Evolutionary conservation across 2,113 vertebrate genomes (phyloP).

Genomic region (Ariopsis seemanni): DNA sequence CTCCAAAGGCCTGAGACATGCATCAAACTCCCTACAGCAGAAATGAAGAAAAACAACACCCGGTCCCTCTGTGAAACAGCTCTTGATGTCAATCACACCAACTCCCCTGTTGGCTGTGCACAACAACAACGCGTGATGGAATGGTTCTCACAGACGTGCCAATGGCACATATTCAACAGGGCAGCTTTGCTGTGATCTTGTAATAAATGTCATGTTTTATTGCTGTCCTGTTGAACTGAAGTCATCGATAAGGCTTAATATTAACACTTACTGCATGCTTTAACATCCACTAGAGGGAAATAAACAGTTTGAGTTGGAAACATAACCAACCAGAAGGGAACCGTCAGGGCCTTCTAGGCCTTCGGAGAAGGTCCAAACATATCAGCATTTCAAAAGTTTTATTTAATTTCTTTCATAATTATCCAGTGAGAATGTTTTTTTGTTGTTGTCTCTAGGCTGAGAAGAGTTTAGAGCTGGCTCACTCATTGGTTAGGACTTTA

Average conservation of each 20-base stretch:
- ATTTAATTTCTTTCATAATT: too few relatives aligned
- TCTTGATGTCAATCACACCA: constrained; percentile 50
- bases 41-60: constrained; percentile 28
- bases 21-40: constrained; percentile 43
- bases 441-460: too few relatives aligned
- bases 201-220: constrained; percentile 51
- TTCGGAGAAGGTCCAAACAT: too few relatives aligned
- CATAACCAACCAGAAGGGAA: neutral
- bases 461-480: too few relatives aligned
- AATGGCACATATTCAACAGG: constrained; percentile 28
- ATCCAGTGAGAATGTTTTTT: too few relatives aligned
- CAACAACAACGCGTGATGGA: constrained; percentile 19
- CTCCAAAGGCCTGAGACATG: constrained; percentile 16
- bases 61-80: constrained; percentile 4
- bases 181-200: constrained; percentile 38
- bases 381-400: too few relatives aligned
- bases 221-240: constrained; percentile 31
- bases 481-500: too few relatives aligned
- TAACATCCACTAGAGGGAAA: constrained; percentile 29
- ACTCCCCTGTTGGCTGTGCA: constrained; percentile 1
- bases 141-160: constrained; percentile 34
- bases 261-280: neutral
- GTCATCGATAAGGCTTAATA: constrained; percentile 7
- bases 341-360: too few relatives aligned
- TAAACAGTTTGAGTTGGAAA: neutral